phyloP scores from a whole-genome alignment of 2,113 vertebrate genomes.

The Thryonomys swinderianus region DNA sequence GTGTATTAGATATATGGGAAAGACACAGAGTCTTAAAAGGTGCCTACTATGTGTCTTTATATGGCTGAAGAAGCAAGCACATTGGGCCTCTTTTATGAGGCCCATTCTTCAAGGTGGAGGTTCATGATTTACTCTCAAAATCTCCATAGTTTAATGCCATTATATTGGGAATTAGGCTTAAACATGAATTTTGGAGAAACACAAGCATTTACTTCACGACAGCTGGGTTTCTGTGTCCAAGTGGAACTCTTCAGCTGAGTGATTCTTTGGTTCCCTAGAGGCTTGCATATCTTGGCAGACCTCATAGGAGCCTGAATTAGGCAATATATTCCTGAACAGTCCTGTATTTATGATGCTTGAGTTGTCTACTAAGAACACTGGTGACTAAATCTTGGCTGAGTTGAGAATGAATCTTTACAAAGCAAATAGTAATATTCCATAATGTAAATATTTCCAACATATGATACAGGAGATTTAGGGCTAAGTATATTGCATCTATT shows the following conservation, averaged over 20 bases:
- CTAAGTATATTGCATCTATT: neutral
- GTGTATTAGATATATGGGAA: neutral
- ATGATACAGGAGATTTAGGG: neutral
- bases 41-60: neutral
- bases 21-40: too few relatives aligned
- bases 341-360: neutral
- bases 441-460: neutral
- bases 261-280: neutral
- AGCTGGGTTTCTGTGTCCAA: neutral
- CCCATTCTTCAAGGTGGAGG: neutral
- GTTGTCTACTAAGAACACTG: neutral
- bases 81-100: neutral
- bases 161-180: neutral
- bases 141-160: neutral
- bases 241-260: neutral
- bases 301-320: neutral
- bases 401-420: neutral
- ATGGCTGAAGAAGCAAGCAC: neutral
- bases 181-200: neutral
- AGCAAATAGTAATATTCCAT: neutral
- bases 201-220: neutral
- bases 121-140: too few relatives aligned
- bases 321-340: neutral
- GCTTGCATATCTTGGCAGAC: accelerated
- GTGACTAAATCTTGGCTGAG: neutral